phyloP scores from a whole-genome alignment of 2,797 vertebrate genomes.

The Onychomys torridus region DNA sequence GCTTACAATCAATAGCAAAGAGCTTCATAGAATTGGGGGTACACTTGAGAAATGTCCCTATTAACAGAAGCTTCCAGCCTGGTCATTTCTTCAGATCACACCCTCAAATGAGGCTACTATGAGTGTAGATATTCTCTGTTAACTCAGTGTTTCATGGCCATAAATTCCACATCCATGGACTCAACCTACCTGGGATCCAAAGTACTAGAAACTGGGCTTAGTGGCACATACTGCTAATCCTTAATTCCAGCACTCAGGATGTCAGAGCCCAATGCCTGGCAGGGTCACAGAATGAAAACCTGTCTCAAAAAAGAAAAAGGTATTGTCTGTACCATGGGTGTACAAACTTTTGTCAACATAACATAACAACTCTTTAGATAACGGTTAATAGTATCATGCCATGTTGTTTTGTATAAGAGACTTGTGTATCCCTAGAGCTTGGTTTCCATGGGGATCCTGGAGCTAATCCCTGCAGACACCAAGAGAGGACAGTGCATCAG shows the following conservation, averaged over 20 bases:
- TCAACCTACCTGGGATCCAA: too few relatives aligned
- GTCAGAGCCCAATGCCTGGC: neutral
- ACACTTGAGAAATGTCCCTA: neutral
- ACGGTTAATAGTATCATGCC: neutral
- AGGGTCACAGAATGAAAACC: neutral
- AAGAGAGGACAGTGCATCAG: neutral
- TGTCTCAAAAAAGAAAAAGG: neutral
- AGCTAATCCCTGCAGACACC: neutral
- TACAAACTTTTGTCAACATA: neutral
- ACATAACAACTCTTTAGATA: neutral
- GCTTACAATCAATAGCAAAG: neutral
- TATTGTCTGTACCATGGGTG: neutral
- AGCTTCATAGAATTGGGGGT: neutral
- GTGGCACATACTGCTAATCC: too few relatives aligned
- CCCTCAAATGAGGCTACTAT: neutral
- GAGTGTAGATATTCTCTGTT: neutral
- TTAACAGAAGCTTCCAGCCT: neutral
- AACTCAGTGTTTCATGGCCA: neutral
- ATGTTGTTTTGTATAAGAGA: neutral
- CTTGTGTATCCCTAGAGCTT: neutral
- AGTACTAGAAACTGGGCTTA: neutral
- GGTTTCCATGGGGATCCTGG: neutral
- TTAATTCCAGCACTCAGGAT: neutral
- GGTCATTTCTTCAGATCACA: neutral
- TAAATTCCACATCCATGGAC: neutral